Evolutionary conservation across 2,797 vertebrate species (phyloP), one percentile per base, ranked within the genome.

Genomic region (Limosa lapponica): DNA sequence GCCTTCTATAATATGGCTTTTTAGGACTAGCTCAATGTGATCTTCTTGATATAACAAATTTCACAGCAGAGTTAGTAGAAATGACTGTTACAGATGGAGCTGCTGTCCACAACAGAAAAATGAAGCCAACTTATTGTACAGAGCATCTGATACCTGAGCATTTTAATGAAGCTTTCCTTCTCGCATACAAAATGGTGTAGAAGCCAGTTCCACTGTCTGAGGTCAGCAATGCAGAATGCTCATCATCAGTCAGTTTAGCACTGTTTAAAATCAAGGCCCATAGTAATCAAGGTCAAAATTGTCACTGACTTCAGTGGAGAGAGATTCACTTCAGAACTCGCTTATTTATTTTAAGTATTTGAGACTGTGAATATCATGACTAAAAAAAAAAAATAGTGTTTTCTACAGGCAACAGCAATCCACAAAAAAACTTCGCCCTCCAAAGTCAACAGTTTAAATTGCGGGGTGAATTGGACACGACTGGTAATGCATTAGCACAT

Each of bases 151-250:
- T 90, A 93, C 57, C 75, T 59, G 82, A 78, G 67, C 34, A 43
- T 46, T 82, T 71, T 61, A 94, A 78, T 69, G 86, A 90, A 90
- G 58, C 82, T 46, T 72, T 86, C 70, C 0, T 3, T 36, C 86
- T 78, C 19, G 39, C 90, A 86, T 44, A 51, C 4, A 6, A 57
- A 88, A 54, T 20, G 69, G 46, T 43, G n/a, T 81, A 66, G 82
- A 72, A 83, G 65, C 41, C 79, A 85, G 3, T 43, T 62, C 52
- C 24, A 18, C 39, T 75, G 37, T 25, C 90, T 66, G 90, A 49
- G 92, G 79, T 58, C 89, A 96, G 90, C 82, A 82, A 59, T n/a
- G 87, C 87, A 87, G 64, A 59, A 67, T 51, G 71, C 75, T 92
- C 59, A 81, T 69, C 93, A 69, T 9, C 82, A 57, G 32, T 23